Conservation (phyloP, 2,888 invertebrate species). For the Cactoblastis cactorum region DNA sequence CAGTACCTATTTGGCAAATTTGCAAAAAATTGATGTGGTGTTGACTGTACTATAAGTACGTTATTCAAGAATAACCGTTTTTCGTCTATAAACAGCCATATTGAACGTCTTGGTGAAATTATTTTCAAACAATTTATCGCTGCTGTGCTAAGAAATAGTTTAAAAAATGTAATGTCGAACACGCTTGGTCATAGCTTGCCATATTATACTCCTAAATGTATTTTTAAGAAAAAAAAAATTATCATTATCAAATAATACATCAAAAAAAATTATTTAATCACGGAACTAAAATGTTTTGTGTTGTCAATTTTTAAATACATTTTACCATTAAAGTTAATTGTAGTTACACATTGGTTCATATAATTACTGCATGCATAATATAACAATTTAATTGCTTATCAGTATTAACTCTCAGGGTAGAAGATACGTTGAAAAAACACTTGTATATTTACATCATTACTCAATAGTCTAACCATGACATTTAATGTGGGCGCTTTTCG, state of each 20-base stretch:
- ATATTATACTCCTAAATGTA: too few species aligned
- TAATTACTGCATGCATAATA: conserved; percentile 11
- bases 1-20: too few species aligned
- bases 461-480: conserved; percentile 39
- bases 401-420: conserved; percentile 14
- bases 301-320: background rate
- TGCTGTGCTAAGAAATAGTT: background rate
- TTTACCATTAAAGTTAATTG: background rate
- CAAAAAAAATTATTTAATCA: too few species aligned
- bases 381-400: conserved; percentile 19
- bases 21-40: too few species aligned
- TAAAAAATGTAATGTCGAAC: too few species aligned
- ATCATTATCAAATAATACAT: too few species aligned
- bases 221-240: too few species aligned
- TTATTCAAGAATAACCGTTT: conserved; percentile 10
- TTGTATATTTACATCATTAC: conserved; percentile 35
- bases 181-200: too few species aligned
- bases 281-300: background rate
- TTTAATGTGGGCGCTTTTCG: conserved; percentile 34
- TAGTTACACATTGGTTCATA: conserved; percentile 1
- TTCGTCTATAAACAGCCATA: background rate
- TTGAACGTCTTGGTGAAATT: too few species aligned
- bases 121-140: conserved; percentile 2
- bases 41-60: too few species aligned
- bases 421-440: conserved; percentile 19